Base-by-base conservation (phyloP, 2,113 vertebrate species). In the Gymnogyps californianus region DNA sequence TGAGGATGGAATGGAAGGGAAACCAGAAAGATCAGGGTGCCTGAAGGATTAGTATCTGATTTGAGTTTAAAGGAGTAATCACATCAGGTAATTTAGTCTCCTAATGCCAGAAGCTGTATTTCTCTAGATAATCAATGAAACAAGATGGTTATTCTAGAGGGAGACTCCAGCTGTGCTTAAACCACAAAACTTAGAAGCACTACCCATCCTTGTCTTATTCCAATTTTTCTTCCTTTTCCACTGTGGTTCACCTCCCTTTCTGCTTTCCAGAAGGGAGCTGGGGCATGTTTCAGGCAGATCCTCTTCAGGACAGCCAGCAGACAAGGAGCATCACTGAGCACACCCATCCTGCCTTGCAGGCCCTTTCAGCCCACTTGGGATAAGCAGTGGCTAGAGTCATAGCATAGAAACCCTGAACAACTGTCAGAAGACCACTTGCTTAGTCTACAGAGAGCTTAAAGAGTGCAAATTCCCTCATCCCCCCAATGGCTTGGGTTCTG, bases 11-110 rank as follows among this genome's bases (percentile, higher is more conserved):
- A 91, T 66, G 54, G 67, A 91, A 90, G 18, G 83, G 38, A 91
- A 94, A 22, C 29, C 58, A 72, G 70, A 67, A 85, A 70, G 66
- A 77, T 70, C 42, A 85, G 42, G n/a, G 3, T 51, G 44, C 34
- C 57, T 79, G 78, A 91, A 94, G 75, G 78, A 54, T 82, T 47
- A 67, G 36, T 49, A 61, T 44, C 78, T 87, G 81, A 92, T 79
- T 65, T 44, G 65, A 66, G 78, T 93, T 90, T 79, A 80, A 91
- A 83, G 87, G 57, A 83, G 54, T 54, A 96, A 91, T 85, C 78
- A 65, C 74, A 83, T 83, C 82, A 76, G 75, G 54, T 94, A 57
- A 87, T 87, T 91, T 75, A 69, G 70, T 36, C 44, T 83, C 40
- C 82, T 64, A 61, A 38, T 76, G 70, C n/a, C 70, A 72, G 70